A percentile compares a stretch with the other conserved stretches of the same genome.
phyloP scores from a whole-genome alignment of 1,140 invertebrate genomes.

The Mizuhopecten yessoensis region DNA sequence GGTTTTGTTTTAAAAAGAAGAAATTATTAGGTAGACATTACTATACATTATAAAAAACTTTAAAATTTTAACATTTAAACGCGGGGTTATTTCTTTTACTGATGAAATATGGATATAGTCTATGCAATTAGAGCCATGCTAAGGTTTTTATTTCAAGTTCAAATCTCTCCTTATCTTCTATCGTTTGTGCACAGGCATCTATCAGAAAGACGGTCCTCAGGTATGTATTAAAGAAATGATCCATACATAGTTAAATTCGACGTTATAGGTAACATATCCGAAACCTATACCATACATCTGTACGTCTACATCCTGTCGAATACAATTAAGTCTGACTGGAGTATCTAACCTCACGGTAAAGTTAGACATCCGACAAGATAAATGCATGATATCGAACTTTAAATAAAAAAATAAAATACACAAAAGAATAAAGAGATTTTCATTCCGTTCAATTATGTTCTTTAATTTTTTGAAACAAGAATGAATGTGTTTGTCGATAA shows the following conservation, averaged over 20 bases:
- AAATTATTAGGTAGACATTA: no score
- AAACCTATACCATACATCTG: not conserved
- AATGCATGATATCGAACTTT: not conserved
- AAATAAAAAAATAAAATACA: not conserved
- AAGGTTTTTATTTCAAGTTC: no score
- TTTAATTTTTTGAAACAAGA: not conserved
- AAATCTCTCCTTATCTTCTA: no score
- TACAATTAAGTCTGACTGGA: not conserved
- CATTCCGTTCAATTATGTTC: not conserved
- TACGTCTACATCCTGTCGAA: not conserved
- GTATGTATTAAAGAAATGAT: not conserved
- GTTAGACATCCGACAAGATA: not conserved
- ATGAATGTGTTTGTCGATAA: not conserved
- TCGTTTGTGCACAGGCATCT: not conserved
- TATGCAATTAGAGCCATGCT: no score
- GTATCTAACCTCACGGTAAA: not conserved
- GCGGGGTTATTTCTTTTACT: no score
- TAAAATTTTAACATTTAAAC: no score
- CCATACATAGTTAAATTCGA: not conserved
- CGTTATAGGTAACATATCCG: not conserved
- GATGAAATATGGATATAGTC: no score
- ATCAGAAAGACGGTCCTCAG: not conserved
- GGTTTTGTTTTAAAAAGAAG: no score
- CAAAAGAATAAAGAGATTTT: slow-evolving; percentile 25
- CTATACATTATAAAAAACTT: no score